These are phyloP conservation scores for Drosophila putrida DNA, from an alignment of 2,888 invertebrate genomes.

Conservation along the genomic window DNA sequence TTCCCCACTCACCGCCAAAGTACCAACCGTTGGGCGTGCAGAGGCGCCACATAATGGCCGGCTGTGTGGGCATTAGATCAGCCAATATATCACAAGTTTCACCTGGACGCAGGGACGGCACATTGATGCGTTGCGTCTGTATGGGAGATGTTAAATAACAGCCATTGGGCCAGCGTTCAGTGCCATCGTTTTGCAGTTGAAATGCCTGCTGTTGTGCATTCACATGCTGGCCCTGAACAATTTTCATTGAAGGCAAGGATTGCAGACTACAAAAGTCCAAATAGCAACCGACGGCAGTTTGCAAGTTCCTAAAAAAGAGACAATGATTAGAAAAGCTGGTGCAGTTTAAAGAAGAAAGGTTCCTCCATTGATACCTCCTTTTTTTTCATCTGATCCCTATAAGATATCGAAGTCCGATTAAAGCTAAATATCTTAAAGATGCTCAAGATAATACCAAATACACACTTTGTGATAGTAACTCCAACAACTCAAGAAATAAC, in stretches of 20 bases:
- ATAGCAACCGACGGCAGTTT: slow-evolving; percentile 97
- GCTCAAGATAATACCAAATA: no score
- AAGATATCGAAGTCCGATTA: no score
- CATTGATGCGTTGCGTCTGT: slow-evolving; percentile 83
- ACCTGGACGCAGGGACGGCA: slow-evolving; percentile 90
- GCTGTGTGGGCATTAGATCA: slow-evolving; percentile 90
- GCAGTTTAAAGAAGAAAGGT: no score
- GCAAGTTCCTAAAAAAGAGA: slow-evolving; percentile 93
- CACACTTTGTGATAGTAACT: no score
- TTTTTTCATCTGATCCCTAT: no score
- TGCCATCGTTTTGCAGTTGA: slow-evolving; percentile 94
- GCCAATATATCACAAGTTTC: slow-evolving; percentile 91
- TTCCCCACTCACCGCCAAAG: slow-evolving; percentile 92
- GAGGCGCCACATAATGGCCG: slow-evolving; percentile 95
- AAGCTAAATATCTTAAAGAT: no score
- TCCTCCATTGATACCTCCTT: no score
- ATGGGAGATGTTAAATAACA: slow-evolving; percentile 90
- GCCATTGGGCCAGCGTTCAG: slow-evolving; percentile 94
- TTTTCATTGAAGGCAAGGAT: slow-evolving; percentile 91
- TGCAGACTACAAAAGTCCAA: slow-evolving; percentile 93
- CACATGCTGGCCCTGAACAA: slow-evolving; percentile 86
- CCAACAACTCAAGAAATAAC: no score
- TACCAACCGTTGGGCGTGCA: slow-evolving; percentile 94
- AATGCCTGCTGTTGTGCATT: slow-evolving; percentile 90
- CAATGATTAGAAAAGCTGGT: no score